Conservation (phyloP, 2,888 invertebrate genomes). For the Heliconius ismenius region DNA sequence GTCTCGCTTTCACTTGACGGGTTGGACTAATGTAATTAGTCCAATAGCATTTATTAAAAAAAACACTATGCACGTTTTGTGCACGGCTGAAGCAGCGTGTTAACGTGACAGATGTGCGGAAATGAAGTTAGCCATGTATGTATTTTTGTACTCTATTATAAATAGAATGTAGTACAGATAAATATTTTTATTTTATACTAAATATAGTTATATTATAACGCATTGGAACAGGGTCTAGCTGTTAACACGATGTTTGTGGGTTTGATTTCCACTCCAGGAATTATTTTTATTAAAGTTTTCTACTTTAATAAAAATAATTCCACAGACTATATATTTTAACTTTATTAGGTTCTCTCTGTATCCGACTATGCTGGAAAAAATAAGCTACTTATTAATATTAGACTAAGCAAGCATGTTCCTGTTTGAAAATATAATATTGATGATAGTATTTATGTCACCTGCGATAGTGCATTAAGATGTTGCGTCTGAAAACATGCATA, state of each 20-base stretch:
- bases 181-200: not conserved
- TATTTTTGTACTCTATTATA: not conserved
- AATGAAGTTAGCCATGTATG: not conserved
- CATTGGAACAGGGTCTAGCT: not conserved
- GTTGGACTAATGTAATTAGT: not conserved
- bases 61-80: not conserved
- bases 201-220: not conserved
- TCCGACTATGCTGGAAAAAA: no score
- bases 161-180: not conserved
- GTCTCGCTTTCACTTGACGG: conserved; percentile 15
- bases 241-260: not conserved
- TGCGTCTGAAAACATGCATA: no score
- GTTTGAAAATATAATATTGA: no score
- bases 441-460: no score
- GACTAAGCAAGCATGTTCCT: no score
- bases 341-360: no score
- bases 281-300: no score
- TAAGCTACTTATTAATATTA: no score
- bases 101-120: not conserved
- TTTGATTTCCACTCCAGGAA: not conserved
- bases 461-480: no score
- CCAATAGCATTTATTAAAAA: not conserved
- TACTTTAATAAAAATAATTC: no score
- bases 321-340: no score
- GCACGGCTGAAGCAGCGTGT: not conserved